Conservation (phyloP, 2,113 vertebrate species). For the Oncorhynchus tshawytscha region DNA sequence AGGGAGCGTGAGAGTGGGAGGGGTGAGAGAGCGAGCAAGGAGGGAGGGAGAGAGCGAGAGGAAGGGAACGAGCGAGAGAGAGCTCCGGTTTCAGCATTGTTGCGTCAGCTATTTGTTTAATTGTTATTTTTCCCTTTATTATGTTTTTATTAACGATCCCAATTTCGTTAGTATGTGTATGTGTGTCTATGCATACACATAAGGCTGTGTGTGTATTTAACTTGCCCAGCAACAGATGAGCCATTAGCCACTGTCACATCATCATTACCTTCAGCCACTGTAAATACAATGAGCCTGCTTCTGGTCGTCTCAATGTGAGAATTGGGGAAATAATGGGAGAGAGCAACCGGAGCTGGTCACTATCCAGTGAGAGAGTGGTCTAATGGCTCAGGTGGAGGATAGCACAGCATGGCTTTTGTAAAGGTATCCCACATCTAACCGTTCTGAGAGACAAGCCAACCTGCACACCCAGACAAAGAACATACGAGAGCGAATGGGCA, state of each 20-base stretch:
- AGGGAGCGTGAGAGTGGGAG: too few species aligned
- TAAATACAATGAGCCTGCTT: constrained; percentile 34
- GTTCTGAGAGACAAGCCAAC: constrained; percentile 33
- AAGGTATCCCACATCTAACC: constrained; percentile 57
- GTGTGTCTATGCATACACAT: background rate
- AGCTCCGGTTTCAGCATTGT: too few species aligned
- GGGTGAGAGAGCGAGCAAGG: too few species aligned
- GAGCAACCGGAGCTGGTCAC: constrained; percentile 52
- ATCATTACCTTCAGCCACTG: constrained; percentile 6
- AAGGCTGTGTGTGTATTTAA: constrained; percentile 17
- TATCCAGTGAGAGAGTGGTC: constrained; percentile 38
- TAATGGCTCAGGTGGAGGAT: constrained; percentile 47
- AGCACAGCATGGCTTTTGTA: constrained; percentile 55
- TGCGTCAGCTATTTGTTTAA: too few species aligned
- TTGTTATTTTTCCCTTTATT: too few species aligned
- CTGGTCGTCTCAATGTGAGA: constrained; percentile 29
- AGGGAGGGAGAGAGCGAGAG: too few species aligned
- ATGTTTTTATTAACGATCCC: constrained; percentile 44
- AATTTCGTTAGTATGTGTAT: constrained; percentile 59
- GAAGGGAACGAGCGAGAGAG: too few species aligned
- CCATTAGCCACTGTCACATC: constrained; percentile 22
- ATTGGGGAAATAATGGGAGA: constrained; percentile 30
- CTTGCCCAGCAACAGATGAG: background rate
- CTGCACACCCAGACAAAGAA: constrained; percentile 21
- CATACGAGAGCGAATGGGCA: background rate